Base-by-base conservation (phyloP, 2,113 vertebrate genomes). In the Pleuronectes platessa region DNA sequence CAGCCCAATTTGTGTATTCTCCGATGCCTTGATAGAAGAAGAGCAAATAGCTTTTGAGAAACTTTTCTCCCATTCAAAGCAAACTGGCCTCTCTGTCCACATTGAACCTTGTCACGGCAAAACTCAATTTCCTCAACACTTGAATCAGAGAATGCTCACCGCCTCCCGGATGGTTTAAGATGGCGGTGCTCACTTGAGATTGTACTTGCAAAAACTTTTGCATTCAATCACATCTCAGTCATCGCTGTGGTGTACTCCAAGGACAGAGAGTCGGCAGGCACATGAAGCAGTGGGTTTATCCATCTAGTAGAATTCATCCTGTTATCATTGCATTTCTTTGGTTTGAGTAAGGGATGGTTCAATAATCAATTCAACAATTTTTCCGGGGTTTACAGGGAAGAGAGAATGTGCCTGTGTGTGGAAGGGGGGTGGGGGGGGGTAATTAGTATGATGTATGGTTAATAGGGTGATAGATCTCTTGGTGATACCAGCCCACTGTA, bases 381-480 rank as follows among this genome's bases (percentile, higher is more conserved):
- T 31, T 31, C 9, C 40, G 6, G 14, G 14, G 51, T n/a, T 53
- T 53, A 55, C 9, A 23, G 53, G 53, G 21, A 40, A 15, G 12
- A 40, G 11, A 40, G n/a, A 7, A 15, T n/a, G n/a, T 35, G 10
- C 51, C 7, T 23, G 23, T 58, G 63, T 68, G 59, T 66, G 47
- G 5, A n/a, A 3, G 17, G 45, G 0, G 14, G 11, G 0, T 27
- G 12, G 14, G 13, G 45, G 13, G 0, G 24, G 60, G 66, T 83
- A 83, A 88, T 88, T 78, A 83, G 67, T 27, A 71, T 58, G 64
- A 85, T 31, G 6, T 31, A 76, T 62, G 42, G 76, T 69, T 64
- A 81, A 79, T 60, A 55, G 23, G 55, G 58, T 53, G 61, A 49
- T 65, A 56, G 21, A 56, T 86, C 69, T 64, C 65, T 27, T 2